Conservation (phyloP, 2,113 vertebrate genomes). For the Hucho hucho region DNA sequence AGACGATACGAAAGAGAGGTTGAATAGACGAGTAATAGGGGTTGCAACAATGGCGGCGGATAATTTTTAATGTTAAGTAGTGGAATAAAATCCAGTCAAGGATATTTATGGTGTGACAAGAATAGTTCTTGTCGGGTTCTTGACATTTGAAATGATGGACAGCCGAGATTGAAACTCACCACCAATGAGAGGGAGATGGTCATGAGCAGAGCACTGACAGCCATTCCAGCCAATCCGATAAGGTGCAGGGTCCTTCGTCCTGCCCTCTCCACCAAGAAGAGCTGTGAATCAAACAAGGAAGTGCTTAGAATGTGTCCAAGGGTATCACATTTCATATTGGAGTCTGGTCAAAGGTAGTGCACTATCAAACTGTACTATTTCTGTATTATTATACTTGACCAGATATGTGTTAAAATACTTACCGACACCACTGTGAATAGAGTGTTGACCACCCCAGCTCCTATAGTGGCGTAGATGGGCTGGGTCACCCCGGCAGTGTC, state of each 20-base stretch:
- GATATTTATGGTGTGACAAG: too few relatives aligned
- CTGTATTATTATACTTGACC: not conserved
- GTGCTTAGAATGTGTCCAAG: not conserved
- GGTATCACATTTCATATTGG: not conserved
- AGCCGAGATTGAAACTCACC: slow-evolving; percentile 68
- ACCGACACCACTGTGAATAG: slow-evolving; percentile 93
- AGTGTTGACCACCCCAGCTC: slow-evolving; percentile 87
- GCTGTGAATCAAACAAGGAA: slow-evolving; percentile 60
- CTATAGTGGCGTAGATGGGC: slow-evolving; percentile 89
- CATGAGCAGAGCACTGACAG: slow-evolving; percentile 81
- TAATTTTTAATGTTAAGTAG: too few relatives aligned
- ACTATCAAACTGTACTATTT: not conserved
- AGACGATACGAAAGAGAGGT: too few relatives aligned
- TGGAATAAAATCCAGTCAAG: too few relatives aligned
- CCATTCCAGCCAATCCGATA: slow-evolving; percentile 88
- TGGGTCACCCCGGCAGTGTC: slow-evolving; percentile 77
- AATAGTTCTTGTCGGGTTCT: too few relatives aligned
- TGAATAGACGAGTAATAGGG: too few relatives aligned
- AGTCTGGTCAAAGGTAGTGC: not conserved
- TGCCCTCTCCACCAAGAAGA: slow-evolving; percentile 89
- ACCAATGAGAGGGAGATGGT: slow-evolving; percentile 81
- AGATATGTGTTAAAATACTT: slow-evolving; percentile 53
- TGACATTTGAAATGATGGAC: not conserved
- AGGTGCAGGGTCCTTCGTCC: slow-evolving; percentile 92
- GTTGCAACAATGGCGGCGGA: too few relatives aligned